A percentile compares a stretch with the other conserved stretches of the same genome.
phyloP scores from a whole-genome alignment of 2,888 invertebrate species.

The Zygothrica quintamaculata region DNA sequence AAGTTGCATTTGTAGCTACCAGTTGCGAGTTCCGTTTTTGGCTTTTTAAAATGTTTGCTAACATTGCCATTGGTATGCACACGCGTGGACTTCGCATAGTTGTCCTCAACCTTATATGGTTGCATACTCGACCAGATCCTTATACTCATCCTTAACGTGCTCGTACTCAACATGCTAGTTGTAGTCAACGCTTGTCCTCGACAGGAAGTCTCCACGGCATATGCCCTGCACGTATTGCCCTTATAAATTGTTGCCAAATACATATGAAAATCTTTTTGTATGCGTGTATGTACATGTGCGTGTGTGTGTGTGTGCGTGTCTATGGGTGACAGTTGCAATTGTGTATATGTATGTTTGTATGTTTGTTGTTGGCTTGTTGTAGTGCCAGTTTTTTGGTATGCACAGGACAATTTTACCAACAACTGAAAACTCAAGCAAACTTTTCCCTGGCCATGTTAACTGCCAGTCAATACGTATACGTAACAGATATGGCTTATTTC shows the following conservation, averaged over 20 bases:
- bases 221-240: conserved; percentile 78
- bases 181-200: conserved; percentile 63
- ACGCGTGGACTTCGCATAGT: conserved; percentile 78
- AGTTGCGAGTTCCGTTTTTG: conserved; percentile 58
- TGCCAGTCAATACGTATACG: conserved; percentile 77
- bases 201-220: conserved; percentile 77
- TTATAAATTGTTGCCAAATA: conserved; percentile 78
- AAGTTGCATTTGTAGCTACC: conserved; percentile 67
- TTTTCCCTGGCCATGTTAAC: conserved; percentile 78
- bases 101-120: conserved; percentile 43
- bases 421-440: conserved; percentile 67
- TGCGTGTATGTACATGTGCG: conserved; percentile 12
- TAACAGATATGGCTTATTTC: conserved; percentile 79
- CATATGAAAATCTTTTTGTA: conserved; percentile 28
- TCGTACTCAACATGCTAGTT: conserved; percentile 2
- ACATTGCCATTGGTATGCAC: conserved; percentile 80
- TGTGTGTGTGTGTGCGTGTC: conserved; percentile 3
- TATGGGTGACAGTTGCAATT: conserved; percentile 68
- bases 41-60: conserved; percentile 70
- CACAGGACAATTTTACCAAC: conserved; percentile 65
- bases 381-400: conserved; percentile 66
- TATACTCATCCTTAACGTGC: background rate
- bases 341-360: conserved; percentile 33
- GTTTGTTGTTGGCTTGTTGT: conserved; percentile 48
- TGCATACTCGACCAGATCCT: background rate